Base-by-base conservation (phyloP, 2,113 vertebrate species). In the Tachysurus fulvidraco region DNA sequence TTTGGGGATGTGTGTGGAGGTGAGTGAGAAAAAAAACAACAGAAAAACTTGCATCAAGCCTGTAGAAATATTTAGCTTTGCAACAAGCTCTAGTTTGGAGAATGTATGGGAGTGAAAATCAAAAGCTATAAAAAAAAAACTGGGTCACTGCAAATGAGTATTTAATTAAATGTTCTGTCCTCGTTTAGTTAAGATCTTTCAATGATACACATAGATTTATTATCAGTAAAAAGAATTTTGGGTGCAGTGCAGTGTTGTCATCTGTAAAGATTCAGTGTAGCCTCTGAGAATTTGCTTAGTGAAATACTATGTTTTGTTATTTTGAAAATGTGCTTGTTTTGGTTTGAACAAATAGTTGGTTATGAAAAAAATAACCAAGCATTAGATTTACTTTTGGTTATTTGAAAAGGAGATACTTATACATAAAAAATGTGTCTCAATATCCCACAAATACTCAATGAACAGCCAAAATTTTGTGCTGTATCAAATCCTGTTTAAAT, bases 81-180 rank as follows among this genome's bases (percentile, higher is more conserved):
- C 62, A 81, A 73, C 54, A 64, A 85, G 50, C 67, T 21, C 19
- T 83, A 62, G 82, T 73, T 60, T 81, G 64, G 71, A 46, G 46
- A 13, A 30, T 36, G 64, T 36, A 19, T 30, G 23, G 30, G 25
- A 36, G 4, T 64, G 50, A 82, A 73, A 67, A 86, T 59, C 36
- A 80, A 46, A 69, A 44, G 80, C 19, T 79, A 81, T 54, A 21
- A 19, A 23, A 55, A n/a, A n/a, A 41, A 55, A 28, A 85, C 69
- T 69, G 64, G 50, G 65, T 77, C 77, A 67, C 36, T 79, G 55
- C 73, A 83, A 19, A 81, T 65, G 64, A 84, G 73, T 52, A 57
- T 81, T 82, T 54, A 83, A 85, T 84, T 77, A 81, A 82, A 77
- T 46, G 65, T 74, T 57, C 23, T 86, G 54, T 36, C 86, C 81